phyloP scores from a whole-genome alignment of 2,113 vertebrate genomes.

The Origma solitaria region DNA sequence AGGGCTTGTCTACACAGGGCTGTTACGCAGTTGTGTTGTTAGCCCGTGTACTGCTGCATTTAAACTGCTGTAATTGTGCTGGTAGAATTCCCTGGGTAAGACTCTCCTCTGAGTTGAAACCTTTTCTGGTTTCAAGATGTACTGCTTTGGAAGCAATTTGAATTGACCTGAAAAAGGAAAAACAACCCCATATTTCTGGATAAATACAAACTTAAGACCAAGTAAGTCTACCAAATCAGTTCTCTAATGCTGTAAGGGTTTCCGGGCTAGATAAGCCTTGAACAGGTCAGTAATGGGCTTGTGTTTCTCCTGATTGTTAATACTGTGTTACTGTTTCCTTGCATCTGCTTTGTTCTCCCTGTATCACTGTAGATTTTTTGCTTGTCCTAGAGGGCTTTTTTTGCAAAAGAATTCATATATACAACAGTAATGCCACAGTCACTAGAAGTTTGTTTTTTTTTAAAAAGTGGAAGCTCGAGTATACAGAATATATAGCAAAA shows the following conservation, averaged over 20 bases:
- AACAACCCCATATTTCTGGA: background rate
- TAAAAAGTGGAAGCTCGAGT: background rate
- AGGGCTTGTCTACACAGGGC: background rate
- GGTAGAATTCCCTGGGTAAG: background rate
- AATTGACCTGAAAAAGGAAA: background rate
- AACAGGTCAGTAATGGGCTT: background rate
- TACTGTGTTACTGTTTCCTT: background rate
- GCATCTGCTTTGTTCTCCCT: background rate
- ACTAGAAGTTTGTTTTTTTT: background rate
- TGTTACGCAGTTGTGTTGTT: background rate
- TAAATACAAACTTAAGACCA: background rate
- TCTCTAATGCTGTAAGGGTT: background rate
- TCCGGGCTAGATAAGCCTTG: background rate
- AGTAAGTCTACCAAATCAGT: background rate
- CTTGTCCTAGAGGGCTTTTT: background rate
- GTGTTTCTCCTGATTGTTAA: background rate
- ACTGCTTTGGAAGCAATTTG: background rate
- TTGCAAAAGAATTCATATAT: background rate
- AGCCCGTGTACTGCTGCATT: background rate
- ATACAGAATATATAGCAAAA: background rate
- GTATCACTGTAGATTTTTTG: background rate
- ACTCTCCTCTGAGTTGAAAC: background rate
- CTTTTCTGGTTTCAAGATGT: background rate
- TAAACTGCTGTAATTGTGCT: constrained; percentile 7
- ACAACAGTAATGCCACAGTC: background rate